Evolutionary conservation across 53 echinoderm and acorn worm genomes (phyloP), one percentile per base, ranked within the genome.

Genomic region (Mesocentrotus franciscanus): DNA sequence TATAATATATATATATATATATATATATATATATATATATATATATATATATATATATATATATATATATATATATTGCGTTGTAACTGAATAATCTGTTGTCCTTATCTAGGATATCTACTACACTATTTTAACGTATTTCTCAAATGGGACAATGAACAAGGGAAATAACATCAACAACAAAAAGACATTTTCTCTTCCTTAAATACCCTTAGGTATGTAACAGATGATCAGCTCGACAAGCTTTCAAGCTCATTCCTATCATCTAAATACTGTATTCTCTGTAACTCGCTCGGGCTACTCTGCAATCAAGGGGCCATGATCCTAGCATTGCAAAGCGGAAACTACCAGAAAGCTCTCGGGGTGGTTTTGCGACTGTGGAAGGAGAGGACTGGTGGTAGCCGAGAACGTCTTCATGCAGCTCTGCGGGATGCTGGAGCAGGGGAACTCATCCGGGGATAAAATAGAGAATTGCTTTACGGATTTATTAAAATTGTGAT

Each of bases 381-480:
- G 91, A 61, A 62, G 62, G 91, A 91, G 91, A 61, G 9, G 11
- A 91, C 91, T 26, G 91, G 91, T 64, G 91, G 91, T 10, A 35
- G 33, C 32, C 62, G 35, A 35, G 12, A 35, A 27, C 61, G 91
- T 27, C 91, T 91, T 18, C 17, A 13, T 91, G 91, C 91, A 66
- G 91, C 66, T 56, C 61, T 91, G 66, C 64, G 18, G 27, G 91
- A 91, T 29, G 91, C 58, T 10, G 91, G 91, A 91, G 91, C 56
- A 27, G 57, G 87, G 27, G 87, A 87, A 8, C 87, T 87, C 29
- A 57, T 57, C 58, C 57, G 10, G 58, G 87, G 58, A 22, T 85
- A 55, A 75, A 56, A n/a, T 56, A 9, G 10, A 81, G 34, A 36
- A 29, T 81, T 81, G 4, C 81, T 10, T 11, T 81, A 9, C 27